Evolutionary conservation across 2,113 vertebrate genomes (phyloP).

Genomic region (Mobula birostris): DNA sequence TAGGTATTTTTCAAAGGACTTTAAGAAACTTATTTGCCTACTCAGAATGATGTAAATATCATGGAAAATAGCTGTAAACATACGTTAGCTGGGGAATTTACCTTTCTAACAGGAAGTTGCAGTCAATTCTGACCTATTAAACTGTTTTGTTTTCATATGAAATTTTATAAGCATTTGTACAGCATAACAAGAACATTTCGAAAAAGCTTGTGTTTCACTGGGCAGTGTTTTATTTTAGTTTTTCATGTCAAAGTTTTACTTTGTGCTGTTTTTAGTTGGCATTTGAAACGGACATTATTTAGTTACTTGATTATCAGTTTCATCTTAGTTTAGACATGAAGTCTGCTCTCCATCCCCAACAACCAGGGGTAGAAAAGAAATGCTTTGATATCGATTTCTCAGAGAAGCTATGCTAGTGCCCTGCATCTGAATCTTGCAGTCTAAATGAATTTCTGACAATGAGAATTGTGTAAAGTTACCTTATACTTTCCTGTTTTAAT

Average conservation of each 20-base stretch:
- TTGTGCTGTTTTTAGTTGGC: background rate
- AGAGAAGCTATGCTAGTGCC: background rate
- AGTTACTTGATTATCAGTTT: background rate
- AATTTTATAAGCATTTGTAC: background rate
- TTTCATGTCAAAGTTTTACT: background rate
- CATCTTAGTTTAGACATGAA: background rate
- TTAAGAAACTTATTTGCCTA: constrained; percentile 1
- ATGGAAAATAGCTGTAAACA: background rate
- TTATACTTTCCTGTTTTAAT: background rate
- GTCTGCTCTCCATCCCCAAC: background rate
- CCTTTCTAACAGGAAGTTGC: background rate
- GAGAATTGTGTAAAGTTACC: background rate
- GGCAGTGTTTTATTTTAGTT: background rate
- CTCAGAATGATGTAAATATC: background rate
- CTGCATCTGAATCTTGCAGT: background rate
- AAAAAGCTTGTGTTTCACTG: background rate
- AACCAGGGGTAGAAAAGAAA: background rate
- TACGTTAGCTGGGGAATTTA: background rate
- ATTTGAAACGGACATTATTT: background rate
- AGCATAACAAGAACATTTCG: no score
- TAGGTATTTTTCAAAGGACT: background rate
- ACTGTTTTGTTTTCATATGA: background rate
- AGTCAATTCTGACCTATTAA: background rate
- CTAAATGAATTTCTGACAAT: background rate
- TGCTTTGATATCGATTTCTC: background rate